Evolutionary conservation across 2,888 invertebrate species (phyloP), one percentile per base, ranked within the genome.

Genomic region (Micropterix aruncella): DNA sequence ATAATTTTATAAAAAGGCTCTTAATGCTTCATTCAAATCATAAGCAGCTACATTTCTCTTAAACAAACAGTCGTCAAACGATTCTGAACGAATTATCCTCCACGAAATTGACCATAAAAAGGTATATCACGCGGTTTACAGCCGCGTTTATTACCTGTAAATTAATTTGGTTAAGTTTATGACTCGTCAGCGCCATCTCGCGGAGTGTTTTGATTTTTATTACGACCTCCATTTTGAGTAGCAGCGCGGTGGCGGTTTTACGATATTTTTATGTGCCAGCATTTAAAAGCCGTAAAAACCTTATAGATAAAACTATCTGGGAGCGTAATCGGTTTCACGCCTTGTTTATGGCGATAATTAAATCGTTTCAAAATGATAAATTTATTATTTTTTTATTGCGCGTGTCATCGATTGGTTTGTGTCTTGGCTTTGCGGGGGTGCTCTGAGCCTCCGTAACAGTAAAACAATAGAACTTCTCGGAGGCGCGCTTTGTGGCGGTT

Each of bases 201-300:
- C n/a, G n/a, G n/a, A 27, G 12, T 27, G 27, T 12, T 27, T 44
- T 38, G 19, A 44, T 44, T 44, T 36, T 41, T 14, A 18, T 37
- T 40, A 18, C 27, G 16, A n/a, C 2, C 3, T 4, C 18, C 27
- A 41, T 38, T 45, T 18, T 41, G 41, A 38, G 38, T 17, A 37
- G 37, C 12, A 16, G 27, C 36, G 18, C 14, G n/a, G 16, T n/a
- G 40, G 27, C 41, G 37, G 17, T 18, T 37, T 18, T 41, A 40
- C 41, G 37, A 41, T 43, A 41, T 39, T 43, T 18, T 40, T 14
- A 16, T 19, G 40, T n/a, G 27, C 27, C 7, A 5, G 12, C 27
- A 27, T 27, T 27, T 7, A 27, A 27, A 27, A 27, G 27, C 5
- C 27, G 27, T 27, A 27, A 27, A 27, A 27, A n/a, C n/a, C n/a